Conservation (phyloP, 2,888 invertebrate species). For the Lochmaea crataegi region DNA sequence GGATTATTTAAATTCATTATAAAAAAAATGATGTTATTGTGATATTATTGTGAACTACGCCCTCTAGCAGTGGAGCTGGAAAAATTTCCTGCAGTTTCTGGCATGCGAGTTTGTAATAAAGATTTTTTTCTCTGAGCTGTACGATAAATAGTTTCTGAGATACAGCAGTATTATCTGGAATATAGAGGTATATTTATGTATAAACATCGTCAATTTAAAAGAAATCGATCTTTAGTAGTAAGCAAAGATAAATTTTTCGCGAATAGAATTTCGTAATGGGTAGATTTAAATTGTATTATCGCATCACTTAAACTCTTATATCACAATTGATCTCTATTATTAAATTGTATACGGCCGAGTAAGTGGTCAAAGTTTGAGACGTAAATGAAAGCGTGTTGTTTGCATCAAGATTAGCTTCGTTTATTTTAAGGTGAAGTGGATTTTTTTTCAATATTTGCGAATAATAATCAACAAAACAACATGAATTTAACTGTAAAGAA, state of each 20-base stretch:
- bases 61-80: no score
- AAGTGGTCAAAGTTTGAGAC: slow-evolving; percentile 10
- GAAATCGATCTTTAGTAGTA: neutral
- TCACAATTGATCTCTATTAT: slow-evolving; percentile 34
- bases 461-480: no score
- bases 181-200: neutral
- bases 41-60: no score
- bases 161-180: no score
- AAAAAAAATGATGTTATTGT: no score
- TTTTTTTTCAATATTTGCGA: neutral
- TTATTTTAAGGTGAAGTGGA: slow-evolving; percentile 6
- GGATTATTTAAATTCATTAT: no score
- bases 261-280: neutral
- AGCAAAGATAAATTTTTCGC: neutral
- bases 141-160: no score
- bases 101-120: no score
- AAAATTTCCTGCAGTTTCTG: no score
- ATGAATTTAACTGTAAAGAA: no score
- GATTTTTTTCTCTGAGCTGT: no score
- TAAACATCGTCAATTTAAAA: neutral
- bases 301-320: slow-evolving; percentile 34
- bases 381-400: slow-evolving; percentile 13
- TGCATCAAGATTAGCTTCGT: neutral
- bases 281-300: slow-evolving; percentile 28
- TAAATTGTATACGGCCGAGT: slow-evolving; percentile 20